A percentile compares a stretch with the other conserved stretches of the same genome.
Conservation (phyloP, 1,140 invertebrate genomes). For the Caenorhabditis brenneri region DNA sequence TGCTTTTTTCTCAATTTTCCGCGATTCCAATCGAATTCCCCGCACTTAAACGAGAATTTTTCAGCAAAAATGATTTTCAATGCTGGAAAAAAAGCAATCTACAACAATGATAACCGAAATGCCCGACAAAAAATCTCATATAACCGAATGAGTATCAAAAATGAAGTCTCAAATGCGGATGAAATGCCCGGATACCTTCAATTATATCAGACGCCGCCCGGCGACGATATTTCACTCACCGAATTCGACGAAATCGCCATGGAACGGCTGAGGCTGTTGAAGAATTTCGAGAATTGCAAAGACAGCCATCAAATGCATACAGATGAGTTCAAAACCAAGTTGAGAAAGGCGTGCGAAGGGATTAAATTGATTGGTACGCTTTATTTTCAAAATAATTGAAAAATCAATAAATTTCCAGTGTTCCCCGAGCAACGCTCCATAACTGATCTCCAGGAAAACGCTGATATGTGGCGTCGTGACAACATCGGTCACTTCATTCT, state of each 20-base stretch:
- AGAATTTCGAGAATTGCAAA: slow-evolving; percentile 79
- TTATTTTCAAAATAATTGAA: neutral
- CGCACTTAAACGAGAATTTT: no score
- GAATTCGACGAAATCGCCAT: slow-evolving; percentile 87
- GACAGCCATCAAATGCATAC: slow-evolving; percentile 76
- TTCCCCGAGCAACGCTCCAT: neutral
- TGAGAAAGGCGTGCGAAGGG: neutral
- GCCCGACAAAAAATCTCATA: neutral
- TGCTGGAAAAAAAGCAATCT: neutral
- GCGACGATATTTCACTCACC: slow-evolving; percentile 78
- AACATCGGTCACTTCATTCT: slow-evolving; percentile 81
- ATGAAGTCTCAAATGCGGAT: neutral
- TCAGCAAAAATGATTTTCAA: neutral
- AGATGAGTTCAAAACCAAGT: slow-evolving; percentile 78
- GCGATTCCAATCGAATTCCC: no score
- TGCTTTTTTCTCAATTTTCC: neutral
- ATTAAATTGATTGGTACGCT: neutral
- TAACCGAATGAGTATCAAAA: neutral
- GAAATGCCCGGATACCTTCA: slow-evolving; percentile 30
- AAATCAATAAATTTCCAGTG: neutral
- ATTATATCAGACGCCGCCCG: slow-evolving; percentile 82
- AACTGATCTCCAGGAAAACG: neutral
- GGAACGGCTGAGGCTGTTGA: slow-evolving; percentile 82
- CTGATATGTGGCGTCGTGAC: slow-evolving; percentile 34
- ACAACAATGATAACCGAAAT: neutral